phyloP scores from a whole-genome alignment of 2,797 vertebrate species.

The Lerista edwardsae region DNA sequence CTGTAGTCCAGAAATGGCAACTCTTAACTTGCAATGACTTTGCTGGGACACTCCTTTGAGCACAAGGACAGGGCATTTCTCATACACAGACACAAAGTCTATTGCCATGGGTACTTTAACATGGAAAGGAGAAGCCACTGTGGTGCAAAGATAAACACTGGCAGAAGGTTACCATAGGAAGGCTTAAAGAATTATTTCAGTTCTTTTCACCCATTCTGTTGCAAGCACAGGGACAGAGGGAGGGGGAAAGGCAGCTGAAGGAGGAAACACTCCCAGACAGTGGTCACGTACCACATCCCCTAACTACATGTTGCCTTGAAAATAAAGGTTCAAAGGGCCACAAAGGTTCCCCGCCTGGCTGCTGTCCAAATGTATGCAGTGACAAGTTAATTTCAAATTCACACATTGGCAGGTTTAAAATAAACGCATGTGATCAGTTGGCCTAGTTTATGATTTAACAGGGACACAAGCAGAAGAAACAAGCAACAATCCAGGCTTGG shows the following conservation, averaged over 20 bases:
- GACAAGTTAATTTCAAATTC: conserved; percentile 18
- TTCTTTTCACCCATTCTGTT: conserved; percentile 15
- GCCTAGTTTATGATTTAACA: background rate
- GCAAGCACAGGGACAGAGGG: background rate
- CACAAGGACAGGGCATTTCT: background rate
- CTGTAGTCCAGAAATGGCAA: background rate
- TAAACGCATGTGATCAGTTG: background rate
- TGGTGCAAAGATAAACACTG: conserved; percentile 53
- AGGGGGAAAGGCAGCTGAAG: background rate
- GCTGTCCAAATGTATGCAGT: background rate
- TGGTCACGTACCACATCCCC: background rate
- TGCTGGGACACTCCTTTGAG: background rate
- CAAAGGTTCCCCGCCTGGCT: background rate
- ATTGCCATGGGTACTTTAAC: conserved; percentile 47
- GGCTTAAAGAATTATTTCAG: conserved; percentile 39
- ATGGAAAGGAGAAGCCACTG: background rate
- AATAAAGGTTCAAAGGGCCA: background rate
- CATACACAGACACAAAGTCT: background rate
- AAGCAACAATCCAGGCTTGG: background rate
- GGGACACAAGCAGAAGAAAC: conserved; percentile 9
- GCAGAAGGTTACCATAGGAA: conserved; percentile 69
- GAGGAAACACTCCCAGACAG: background rate
- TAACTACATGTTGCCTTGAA: background rate
- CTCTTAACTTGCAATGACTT: background rate
- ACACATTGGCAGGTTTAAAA: background rate